Conservation (phyloP, 2,888 invertebrate genomes). For the Neelides folsomi region DNA sequence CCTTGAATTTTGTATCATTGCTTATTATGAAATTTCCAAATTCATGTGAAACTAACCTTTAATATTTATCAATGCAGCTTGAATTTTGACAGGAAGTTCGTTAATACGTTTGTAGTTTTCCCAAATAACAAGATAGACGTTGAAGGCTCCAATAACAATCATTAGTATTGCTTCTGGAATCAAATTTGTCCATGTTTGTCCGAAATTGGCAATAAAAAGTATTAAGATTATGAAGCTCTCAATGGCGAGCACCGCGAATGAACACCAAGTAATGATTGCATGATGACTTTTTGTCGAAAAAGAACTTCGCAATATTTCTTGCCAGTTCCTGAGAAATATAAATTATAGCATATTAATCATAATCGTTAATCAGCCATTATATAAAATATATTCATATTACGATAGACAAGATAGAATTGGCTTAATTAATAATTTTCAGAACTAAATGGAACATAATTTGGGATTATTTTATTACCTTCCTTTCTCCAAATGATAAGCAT, state of each 20-base stretch:
- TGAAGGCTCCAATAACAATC: constrained; percentile 43
- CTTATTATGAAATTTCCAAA: background rate
- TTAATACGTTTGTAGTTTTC: constrained; percentile 53
- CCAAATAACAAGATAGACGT: constrained; percentile 47
- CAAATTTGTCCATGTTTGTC: constrained; percentile 38
- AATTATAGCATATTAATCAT: background rate
- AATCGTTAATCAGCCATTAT: background rate
- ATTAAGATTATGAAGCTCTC: constrained; percentile 34
- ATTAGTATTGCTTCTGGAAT: constrained; percentile 47
- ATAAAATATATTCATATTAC: background rate
- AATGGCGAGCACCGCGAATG: constrained; percentile 44
- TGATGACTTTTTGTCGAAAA: constrained; percentile 41
- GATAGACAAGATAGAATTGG: background rate
- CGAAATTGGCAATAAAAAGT: constrained; percentile 36
- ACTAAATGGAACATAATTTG: too few relatives aligned
- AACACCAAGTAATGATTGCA: constrained; percentile 55
- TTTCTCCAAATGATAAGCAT: constrained; percentile 13
- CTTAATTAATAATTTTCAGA: too few relatives aligned
- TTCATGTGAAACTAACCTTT: constrained; percentile 36
- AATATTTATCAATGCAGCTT: constrained; percentile 38
- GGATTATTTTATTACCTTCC: too few relatives aligned
- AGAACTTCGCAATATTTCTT: constrained; percentile 22
- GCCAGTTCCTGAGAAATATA: constrained; percentile 24
- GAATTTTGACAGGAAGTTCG: constrained; percentile 44
- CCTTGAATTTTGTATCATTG: background rate